A percentile compares a stretch with the other conserved stretches of the same genome.
These are phyloP conservation scores for Tryphoninae sp. DNA, from an alignment of 2,888 invertebrate species.

Conservation along the genomic window DNA sequence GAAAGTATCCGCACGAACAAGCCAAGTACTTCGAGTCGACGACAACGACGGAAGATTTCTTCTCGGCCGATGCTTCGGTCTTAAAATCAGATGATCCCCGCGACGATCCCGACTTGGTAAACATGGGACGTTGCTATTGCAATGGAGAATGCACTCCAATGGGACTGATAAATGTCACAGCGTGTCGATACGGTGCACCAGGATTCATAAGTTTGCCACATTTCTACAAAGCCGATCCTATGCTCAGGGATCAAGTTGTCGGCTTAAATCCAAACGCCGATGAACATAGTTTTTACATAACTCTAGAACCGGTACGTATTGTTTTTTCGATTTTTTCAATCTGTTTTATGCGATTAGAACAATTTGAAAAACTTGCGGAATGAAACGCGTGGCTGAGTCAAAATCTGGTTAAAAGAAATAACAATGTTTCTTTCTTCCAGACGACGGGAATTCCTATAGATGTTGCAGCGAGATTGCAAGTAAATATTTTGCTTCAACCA, in stretches of 20 bases:
- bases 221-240: constrained; percentile 89
- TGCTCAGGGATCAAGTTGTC: constrained; percentile 84
- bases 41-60: constrained; percentile 78
- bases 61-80: constrained; percentile 70
- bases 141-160: constrained; percentile 88
- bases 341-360: background rate
- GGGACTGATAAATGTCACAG: constrained; percentile 90
- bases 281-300: constrained; percentile 89
- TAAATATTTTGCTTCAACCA: constrained; percentile 89
- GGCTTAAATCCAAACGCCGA: constrained; percentile 88
- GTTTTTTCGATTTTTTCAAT: background rate
- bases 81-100: constrained; percentile 30
- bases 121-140: constrained; percentile 85
- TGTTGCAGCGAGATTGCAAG: constrained; percentile 89
- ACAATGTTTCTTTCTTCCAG: constrained; percentile 80
- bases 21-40: constrained; percentile 76
- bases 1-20: constrained; percentile 77
- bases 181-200: constrained; percentile 91
- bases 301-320: constrained; percentile 87
- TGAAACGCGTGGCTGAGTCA: constrained; percentile 1
- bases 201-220: constrained; percentile 93
- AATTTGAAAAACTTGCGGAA: background rate
- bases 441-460: constrained; percentile 89
- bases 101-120: constrained; percentile 74
- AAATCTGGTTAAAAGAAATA: background rate